Base-by-base conservation (phyloP, 2,888 invertebrate species). In the Drosophila putrida region DNA sequence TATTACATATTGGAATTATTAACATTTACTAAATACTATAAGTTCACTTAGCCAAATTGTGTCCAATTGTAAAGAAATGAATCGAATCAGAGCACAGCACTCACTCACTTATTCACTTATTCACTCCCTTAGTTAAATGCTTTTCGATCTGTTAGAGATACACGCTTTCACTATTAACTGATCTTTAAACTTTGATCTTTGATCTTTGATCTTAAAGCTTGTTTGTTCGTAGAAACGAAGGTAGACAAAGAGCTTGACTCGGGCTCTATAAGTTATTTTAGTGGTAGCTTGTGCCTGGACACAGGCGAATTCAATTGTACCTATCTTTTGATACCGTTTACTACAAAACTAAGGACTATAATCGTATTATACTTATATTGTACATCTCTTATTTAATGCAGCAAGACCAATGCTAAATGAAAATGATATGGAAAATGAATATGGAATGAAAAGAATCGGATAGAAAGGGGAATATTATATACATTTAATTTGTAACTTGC, bases 311-410 rank as follows among this genome's bases (percentile, higher is more conserved):
- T 90, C 83, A 85, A 88, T 82, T 90, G 88, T 88, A 88, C 88
- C 88, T 88, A 88, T 88, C 88, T 88, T 88, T 88, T 88, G 88
- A 88, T 88, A 90, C 88, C 83, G 88, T 85, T 88, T 86, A 88
- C 88, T 90, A 90, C 89, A 90, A 88, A 88, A 81, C 89, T 82
- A 88, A 85, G 83, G 90, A 90, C 90, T 88, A 88, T 89, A 90
- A 88, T 81, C 85, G 68, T 82, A 84, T 86, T 71, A 50, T 51
- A 66, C n/a, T 65, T 63, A 72, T 81, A 76, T 78, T 78, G 62
- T 73, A 78, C 31, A 65, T 62, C 62, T 62, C 62, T 70, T 20
- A 51, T 64, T 75, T 86, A 49, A 72, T 53, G 78, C 78, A 73
- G 84, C 71, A 64, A 79, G 80, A 83, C 83, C 80, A 82, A 68